Evolutionary conservation across 2,888 invertebrate genomes (phyloP), one percentile per base, ranked within the genome.

Genomic region (Polydrusus tereticollis): DNA sequence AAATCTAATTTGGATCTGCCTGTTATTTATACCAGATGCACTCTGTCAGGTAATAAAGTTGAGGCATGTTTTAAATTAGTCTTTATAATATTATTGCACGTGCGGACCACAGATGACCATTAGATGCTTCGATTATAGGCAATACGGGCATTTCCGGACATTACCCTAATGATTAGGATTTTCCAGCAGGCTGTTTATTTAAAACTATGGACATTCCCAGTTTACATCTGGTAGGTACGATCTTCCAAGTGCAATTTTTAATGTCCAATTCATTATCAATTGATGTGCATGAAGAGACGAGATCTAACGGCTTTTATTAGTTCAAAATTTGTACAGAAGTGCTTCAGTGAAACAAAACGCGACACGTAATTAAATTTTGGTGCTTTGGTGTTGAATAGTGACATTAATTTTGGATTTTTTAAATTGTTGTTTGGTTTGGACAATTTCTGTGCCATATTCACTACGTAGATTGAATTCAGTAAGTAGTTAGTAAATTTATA

Each of bases 91-190:
- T 41, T 41, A 16, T 41, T 14, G 16, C 41, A 41, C 41, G 41
- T 41, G 14, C 41, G 6, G 16, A 16, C 16, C 41, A 41, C 7
- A 14, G 1, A 41, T 7, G 41, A 36, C 36, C 36, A 36, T 16
- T 16, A 41, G 41, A 41, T 41, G 41, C 16, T 41, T 7, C 41
- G 36, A 8, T 36, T 36, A 36, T 8, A 36, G 36, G 36, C 36
- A 36, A 36, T 41, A n/a, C 16, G 41, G 16, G 6, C 41, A 16
- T 16, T 45, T 10, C 18, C 45, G 23, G 50, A 12, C 23, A 21
- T 50, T 50, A 23, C 23, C 14, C 26, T 52, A 52, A 52, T 14
- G 7, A 52, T 52, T 7, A 52, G 50, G 50, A 26, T 52, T 52
- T 52, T 52, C 50, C 50, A 52, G 1, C 50, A 26, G n/a, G n/a